Evolutionary conservation across 2,797 vertebrate species (phyloP), one percentile per base, ranked within the genome.

Genomic region (Chloroceryle inda): DNA sequence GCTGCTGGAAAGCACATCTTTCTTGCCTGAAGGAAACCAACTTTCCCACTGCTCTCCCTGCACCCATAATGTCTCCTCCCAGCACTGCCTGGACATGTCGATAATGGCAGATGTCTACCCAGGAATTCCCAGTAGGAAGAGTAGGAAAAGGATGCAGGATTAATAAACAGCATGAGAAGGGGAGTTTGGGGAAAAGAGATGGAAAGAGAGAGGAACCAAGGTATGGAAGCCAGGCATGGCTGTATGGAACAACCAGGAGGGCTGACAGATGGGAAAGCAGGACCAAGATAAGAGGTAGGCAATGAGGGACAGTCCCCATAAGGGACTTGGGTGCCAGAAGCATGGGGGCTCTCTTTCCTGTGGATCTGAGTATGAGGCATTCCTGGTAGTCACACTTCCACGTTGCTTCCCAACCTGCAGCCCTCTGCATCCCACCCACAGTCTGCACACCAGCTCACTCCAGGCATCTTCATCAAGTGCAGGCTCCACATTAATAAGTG

Each of bases 401-500:
- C 3, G 77, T 7, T 61, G 27, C 27, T 88, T 94, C 87, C 82
- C 42, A 26, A 91, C 77, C 71, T 85, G 73, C 47, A 90, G 50
- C 45, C 49, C 22, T 42, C 56, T 50, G 53, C 2, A 0, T 92
- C 72, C 86, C 78, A 78, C 68, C 82, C 86, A 79, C 58, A 88
- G 50, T 80, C 91, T 52, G 37, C 12, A 2, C 0, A 0, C 62
- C 88, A 80, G 42, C 56, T 92, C 33, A 4, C 52, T 92, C 55
- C 56, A 90, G 73, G 79, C 64, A 44, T 31, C 72, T 71, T 77
- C 85, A 93, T 56, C 63, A 71, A 93, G 56, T 15, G 52, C 77
- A 93, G 71, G 26, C 74, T 74, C 38, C 11, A 58, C 21, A 29
- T 61, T 94, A 80, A 55, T 24, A 53, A 86, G 78, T 37, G 82